Conservation (phyloP, 2,113 vertebrate genomes). For the Macquaria australasica region DNA sequence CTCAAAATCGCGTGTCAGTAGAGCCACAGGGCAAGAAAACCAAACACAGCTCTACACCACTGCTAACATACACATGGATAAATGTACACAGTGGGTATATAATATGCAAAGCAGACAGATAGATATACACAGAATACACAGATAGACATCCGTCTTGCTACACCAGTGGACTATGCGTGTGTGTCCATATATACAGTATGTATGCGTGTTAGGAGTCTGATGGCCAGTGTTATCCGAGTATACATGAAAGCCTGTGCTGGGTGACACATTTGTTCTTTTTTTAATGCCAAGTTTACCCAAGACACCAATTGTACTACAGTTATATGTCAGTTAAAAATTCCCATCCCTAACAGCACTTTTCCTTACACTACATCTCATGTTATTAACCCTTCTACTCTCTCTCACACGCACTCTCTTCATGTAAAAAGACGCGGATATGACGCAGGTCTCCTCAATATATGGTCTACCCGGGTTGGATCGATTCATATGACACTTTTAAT, state of each 20-base stretch:
- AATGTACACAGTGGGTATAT: not conserved
- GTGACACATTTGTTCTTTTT: slow-evolving; percentile 32
- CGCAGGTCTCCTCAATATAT: too few species aligned
- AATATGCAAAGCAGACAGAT: slow-evolving; percentile 7
- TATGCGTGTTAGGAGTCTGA: slow-evolving; percentile 8
- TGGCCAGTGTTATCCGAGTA: slow-evolving; percentile 58
- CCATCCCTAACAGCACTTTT: too few species aligned
- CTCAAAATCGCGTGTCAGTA: not conserved
- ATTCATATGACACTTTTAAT: not conserved
- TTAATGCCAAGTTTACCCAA: not conserved
- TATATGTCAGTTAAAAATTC: too few species aligned
- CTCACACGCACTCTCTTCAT: too few species aligned
- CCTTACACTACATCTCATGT: too few species aligned
- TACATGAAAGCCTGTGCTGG: slow-evolving; percentile 60
- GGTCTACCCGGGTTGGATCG: too few species aligned
- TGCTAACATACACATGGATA: slow-evolving; percentile 3
- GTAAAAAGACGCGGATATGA: too few species aligned
- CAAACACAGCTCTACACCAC: not conserved
- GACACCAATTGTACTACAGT: not conserved
- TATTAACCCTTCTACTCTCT: too few species aligned
- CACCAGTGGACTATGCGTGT: not conserved
- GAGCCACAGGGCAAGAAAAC: not conserved
- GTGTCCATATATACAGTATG: too few species aligned
- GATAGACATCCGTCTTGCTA: not conserved
- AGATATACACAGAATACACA: slow-evolving; percentile 11